phyloP scores from a whole-genome alignment of 2,888 invertebrate species.

The Conops quadrifasciatus region DNA sequence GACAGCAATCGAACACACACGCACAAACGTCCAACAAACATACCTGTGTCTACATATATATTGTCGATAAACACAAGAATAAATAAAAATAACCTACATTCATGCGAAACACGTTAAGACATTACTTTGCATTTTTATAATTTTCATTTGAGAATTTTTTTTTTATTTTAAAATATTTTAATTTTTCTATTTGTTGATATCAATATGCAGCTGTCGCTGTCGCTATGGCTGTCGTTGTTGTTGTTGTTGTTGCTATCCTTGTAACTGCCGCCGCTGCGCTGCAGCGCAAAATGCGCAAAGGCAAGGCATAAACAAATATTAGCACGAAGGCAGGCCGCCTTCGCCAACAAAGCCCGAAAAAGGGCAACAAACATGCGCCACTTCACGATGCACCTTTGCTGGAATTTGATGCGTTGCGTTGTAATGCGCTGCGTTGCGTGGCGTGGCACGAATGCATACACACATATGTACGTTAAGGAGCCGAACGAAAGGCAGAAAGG shows the following conservation, averaged over 20 bases:
- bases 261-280: not conserved
- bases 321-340: constrained; percentile 18
- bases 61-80: no score
- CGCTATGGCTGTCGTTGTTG: not conserved
- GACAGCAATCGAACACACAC: no score
- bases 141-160: no score
- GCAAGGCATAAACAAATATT: constrained; percentile 33
- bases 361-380: constrained; percentile 14
- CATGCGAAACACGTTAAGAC: no score
- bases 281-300: constrained; percentile 22
- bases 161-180: not conserved
- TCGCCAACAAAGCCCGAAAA: constrained; percentile 3
- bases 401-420: constrained; percentile 24
- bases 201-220: constrained; percentile 7
- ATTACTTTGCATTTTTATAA: no score
- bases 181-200: constrained; percentile 14
- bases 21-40: no score
- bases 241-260: no score
- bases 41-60: no score
- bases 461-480: no score
- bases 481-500: no score
- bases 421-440: not conserved
- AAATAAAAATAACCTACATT: no score
- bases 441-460: no score
- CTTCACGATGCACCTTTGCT: constrained; percentile 28